These are phyloP conservation scores for Neoscelio sp. DNA, from an alignment of 2,888 invertebrate genomes.

Conservation along the genomic window DNA sequence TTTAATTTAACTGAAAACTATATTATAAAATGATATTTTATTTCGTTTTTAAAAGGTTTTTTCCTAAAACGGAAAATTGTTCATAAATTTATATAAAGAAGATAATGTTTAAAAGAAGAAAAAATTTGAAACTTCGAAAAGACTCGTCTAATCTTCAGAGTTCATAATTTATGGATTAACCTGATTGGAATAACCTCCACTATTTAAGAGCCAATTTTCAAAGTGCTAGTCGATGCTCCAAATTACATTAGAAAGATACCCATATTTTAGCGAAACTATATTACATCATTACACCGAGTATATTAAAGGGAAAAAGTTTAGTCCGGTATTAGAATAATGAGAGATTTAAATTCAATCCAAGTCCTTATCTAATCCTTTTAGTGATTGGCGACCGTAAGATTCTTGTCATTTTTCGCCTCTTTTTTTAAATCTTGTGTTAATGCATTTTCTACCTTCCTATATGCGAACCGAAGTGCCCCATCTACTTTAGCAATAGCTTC, in stretches of 20 bases:
- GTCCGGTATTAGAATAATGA: constrained; percentile 56
- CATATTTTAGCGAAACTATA: constrained; percentile 72
- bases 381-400: constrained; percentile 66
- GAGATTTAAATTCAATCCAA: constrained; percentile 80
- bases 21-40: no score
- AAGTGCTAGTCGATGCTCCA: constrained; percentile 79
- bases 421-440: constrained; percentile 66
- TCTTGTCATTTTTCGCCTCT: constrained; percentile 27
- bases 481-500: constrained; percentile 65
- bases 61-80: no score
- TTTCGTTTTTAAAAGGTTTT: no score
- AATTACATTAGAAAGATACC: constrained; percentile 73
- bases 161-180: constrained; percentile 78
- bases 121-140: neutral
- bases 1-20: no score
- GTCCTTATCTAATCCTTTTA: constrained; percentile 71
- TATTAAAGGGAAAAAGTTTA: constrained; percentile 48
- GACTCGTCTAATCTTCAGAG: neutral
- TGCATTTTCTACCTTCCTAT: constrained; percentile 62
- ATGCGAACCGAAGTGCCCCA: constrained; percentile 56
- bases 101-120: no score
- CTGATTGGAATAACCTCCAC: constrained; percentile 77
- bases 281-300: constrained; percentile 39
- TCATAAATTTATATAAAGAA: no score
- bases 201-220: constrained; percentile 81